A percentile compares a stretch with the other conserved stretches of the same genome.
These are phyloP conservation scores for Oryzias woworae DNA, from an alignment of 2,113 vertebrate species.

Conservation along the genomic window DNA sequence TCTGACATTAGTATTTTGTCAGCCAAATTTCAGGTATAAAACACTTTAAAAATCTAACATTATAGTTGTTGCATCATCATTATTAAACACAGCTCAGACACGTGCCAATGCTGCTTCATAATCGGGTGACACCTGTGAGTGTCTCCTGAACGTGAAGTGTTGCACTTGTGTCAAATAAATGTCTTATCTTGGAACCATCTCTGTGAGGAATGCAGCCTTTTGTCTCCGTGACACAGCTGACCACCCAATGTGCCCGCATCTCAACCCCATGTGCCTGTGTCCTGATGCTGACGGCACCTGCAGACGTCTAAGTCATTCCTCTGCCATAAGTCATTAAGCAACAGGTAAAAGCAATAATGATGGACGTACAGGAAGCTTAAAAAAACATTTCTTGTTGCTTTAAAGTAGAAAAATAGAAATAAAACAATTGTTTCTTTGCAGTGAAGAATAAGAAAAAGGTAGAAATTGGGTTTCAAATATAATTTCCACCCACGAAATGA, in stretches of 20 bases:
- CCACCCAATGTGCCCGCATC: conserved; percentile 38
- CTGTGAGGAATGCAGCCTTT: conserved; percentile 2
- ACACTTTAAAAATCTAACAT: too few relatives aligned
- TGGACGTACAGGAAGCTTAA: not conserved
- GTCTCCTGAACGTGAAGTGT: too few relatives aligned
- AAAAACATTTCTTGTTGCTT: not conserved
- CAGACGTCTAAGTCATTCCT: conserved; percentile 26
- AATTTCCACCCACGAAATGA: too few relatives aligned
- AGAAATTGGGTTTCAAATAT: too few relatives aligned
- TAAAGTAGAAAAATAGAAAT: not conserved
- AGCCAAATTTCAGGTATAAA: too few relatives aligned
- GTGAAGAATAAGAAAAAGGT: not conserved
- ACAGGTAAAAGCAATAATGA: not conserved
- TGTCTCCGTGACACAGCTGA: not conserved
- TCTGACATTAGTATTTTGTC: too few relatives aligned
- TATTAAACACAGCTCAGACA: too few relatives aligned
- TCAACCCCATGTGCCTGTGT: conserved; percentile 25
- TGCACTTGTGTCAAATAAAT: too few relatives aligned
- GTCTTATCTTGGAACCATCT: conserved; percentile 41
- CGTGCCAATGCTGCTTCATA: too few relatives aligned
- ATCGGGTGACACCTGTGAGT: too few relatives aligned
- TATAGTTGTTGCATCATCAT: too few relatives aligned
- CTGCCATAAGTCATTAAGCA: conserved; percentile 16
- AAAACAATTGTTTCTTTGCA: not conserved
- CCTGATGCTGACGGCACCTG: conserved; percentile 1